Base-by-base conservation (phyloP, 2,888 invertebrate species). In the Lycocerus yunnanus region DNA sequence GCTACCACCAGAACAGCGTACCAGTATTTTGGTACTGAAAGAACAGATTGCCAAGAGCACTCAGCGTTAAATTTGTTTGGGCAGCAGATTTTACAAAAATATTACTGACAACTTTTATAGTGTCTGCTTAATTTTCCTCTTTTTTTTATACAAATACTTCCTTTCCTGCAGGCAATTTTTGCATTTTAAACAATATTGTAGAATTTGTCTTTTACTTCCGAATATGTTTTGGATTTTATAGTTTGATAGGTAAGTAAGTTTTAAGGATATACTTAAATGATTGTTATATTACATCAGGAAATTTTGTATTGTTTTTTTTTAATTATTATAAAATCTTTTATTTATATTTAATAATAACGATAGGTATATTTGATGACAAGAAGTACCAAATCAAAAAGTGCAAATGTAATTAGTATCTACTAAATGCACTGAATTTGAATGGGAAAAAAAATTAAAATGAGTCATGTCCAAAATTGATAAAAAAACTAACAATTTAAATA, bases 31-130 rank as follows among this genome's bases (percentile, higher is more conserved):
- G 80, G 96, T 97, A 80, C 90, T 99, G 43, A 98, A 98, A 86
- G 98, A 98, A 85, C 98, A 98, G 88, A 97, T 99, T 79, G 96
- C 97, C 1, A 95, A 96, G 86, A 95, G 95, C 84, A 94, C 95
- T 0, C 93, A 93, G 82, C 93, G 90, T 81, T 90, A 84, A 63
- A 63, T 18, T n/a, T 63, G n/a, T 43, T n/a, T 43, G 5, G 43
- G 4, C 1, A 9, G 8, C 9, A 2, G 21, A 21, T 21, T 21
- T 21, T 21, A 21, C 9, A 21, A 6, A 21, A n/a, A n/a, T n/a
- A n/a, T n/a, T n/a, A n/a, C n/a, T 11, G 21, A 24, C 21, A n/a
- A 21, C 21, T 20, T 20, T 1, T 21, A 21, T 24, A 6, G 6
- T 43, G n/a, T 43, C 43, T 43, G n/a, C 6, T 43, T 43, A n/a